Conservation (phyloP, 2,888 invertebrate species). For the Mycalesis mineus region DNA sequence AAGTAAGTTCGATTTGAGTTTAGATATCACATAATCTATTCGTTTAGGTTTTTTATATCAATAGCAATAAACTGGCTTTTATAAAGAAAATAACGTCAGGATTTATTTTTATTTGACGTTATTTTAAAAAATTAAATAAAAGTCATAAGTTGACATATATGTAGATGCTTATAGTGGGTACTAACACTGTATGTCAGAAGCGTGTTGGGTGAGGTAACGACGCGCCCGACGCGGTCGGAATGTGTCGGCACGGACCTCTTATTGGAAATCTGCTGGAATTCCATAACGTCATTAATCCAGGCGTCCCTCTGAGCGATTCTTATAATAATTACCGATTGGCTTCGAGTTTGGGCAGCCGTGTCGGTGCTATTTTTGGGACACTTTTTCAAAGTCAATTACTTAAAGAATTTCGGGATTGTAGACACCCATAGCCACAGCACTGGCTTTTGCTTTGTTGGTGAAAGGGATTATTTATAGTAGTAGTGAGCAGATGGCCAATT, state of each 20-base stretch:
- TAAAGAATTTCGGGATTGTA: no score
- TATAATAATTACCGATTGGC: slow-evolving; percentile 29
- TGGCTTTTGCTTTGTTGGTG: no score
- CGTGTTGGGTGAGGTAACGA: slow-evolving; percentile 44
- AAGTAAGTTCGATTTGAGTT: no score
- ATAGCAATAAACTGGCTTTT: no score
- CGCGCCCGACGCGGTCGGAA: slow-evolving; percentile 32
- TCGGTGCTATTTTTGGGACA: slow-evolving; percentile 10
- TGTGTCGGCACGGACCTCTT: slow-evolving; percentile 30
- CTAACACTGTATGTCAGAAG: slow-evolving; percentile 36
- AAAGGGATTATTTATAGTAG: no score
- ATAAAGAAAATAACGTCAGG: no score
- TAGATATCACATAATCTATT: no score
- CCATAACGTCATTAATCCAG: slow-evolving; percentile 28
- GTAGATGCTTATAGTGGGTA: slow-evolving; percentile 20
- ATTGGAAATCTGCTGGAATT: slow-evolving; percentile 32
- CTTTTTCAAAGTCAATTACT: not conserved
- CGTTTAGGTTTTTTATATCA: no score
- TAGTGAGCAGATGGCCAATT: no score
- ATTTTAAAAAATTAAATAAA: no score
- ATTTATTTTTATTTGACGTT: no score
- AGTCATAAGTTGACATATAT: not conserved
- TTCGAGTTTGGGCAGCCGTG: slow-evolving; percentile 15
- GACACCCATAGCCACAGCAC: no score
- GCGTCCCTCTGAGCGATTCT: slow-evolving; percentile 29